phyloP scores from a whole-genome alignment of 2,888 invertebrate species.

The Trisateles emortualis region DNA sequence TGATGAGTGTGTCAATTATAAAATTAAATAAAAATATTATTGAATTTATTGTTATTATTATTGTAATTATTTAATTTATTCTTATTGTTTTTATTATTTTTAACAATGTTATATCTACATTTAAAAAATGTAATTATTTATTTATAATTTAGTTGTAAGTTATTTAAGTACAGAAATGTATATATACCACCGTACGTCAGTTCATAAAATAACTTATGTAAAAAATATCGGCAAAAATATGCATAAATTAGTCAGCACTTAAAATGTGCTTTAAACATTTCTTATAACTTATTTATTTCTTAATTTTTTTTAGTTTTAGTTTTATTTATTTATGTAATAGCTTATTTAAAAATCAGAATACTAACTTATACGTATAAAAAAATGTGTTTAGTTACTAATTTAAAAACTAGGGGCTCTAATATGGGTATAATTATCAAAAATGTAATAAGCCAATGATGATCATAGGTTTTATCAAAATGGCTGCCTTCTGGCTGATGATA shows the following conservation, averaged over 20 bases:
- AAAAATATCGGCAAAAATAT: not conserved
- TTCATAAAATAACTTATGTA: not conserved
- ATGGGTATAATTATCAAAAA: slow-evolving; percentile 42
- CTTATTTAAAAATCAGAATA: not conserved
- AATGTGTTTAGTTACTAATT: slow-evolving; percentile 25
- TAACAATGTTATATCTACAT: not conserved
- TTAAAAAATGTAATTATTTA: slow-evolving; percentile 1
- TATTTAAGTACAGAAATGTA: slow-evolving; percentile 9
- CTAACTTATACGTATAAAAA: slow-evolving; percentile 7
- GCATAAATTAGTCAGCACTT: not conserved
- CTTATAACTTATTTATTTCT: not conserved
- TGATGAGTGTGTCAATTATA: slow-evolving; percentile 11
- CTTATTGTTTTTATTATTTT: slow-evolving; percentile 39
- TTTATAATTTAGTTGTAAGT: not conserved
- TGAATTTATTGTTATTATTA: slow-evolving; percentile 10
- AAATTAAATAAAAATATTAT: slow-evolving; percentile 2
- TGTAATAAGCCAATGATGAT: slow-evolving; percentile 12
- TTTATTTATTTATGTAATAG: slow-evolving; percentile 2
- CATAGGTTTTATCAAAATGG: slow-evolving; percentile 25
- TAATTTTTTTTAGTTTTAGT: slow-evolving; percentile 5
- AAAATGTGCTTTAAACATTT: not conserved
- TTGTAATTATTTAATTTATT: slow-evolving; percentile 17
- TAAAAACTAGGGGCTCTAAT: slow-evolving; percentile 35
- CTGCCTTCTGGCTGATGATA: slow-evolving; percentile 22
- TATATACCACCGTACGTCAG: slow-evolving; percentile 39